phyloP scores from a whole-genome alignment of 2,113 vertebrate species.

The Nothocercus julius region DNA sequence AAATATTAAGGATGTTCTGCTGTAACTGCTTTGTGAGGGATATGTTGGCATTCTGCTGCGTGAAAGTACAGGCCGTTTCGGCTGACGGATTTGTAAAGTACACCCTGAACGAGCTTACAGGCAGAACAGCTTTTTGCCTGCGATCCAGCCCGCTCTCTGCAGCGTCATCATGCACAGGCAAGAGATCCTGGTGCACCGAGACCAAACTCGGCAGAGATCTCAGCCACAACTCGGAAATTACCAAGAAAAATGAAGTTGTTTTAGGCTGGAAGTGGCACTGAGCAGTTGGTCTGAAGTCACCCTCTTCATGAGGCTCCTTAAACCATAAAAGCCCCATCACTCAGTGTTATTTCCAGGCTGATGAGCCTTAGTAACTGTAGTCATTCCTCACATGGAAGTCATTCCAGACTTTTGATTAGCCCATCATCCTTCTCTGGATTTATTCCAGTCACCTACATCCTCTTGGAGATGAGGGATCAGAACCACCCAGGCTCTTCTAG shows the following conservation, averaged over 20 bases:
- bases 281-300: neutral
- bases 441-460: neutral
- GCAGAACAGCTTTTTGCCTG: neutral
- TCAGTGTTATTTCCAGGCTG: neutral
- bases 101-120: accelerated
- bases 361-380: neutral
- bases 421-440: neutral
- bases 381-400: neutral
- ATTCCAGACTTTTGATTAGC: neutral
- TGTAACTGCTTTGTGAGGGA: neutral
- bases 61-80: neutral
- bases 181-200: neutral
- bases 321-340: neutral
- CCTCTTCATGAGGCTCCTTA: neutral
- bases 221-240: neutral
- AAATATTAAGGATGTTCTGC: conserved; percentile 2
- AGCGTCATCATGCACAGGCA: neutral
- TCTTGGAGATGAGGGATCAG: neutral
- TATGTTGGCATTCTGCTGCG: neutral
- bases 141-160: neutral
- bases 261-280: neutral
- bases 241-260: neutral
- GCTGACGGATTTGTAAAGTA: neutral
- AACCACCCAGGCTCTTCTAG: neutral
- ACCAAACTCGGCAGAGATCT: neutral